phyloP scores from a whole-genome alignment of 1,140 invertebrate species.

The Scaptomyza pallida region DNA sequence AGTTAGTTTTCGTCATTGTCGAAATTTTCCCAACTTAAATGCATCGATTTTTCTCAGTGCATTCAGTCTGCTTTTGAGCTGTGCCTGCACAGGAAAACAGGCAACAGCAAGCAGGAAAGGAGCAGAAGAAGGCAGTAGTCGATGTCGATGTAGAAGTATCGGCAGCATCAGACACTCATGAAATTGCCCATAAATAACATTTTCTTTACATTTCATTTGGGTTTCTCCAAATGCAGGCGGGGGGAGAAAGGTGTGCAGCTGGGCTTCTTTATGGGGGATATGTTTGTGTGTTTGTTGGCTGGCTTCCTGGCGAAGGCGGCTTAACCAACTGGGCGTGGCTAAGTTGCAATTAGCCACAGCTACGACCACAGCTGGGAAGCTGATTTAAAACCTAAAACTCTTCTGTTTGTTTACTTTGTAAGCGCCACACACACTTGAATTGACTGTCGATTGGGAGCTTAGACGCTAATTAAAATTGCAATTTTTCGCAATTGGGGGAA shows the following conservation, averaged over 20 bases:
- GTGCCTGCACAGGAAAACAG: no score
- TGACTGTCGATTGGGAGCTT: constrained; percentile 56
- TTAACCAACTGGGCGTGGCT: constrained; percentile 76
- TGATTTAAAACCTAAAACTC: constrained; percentile 61
- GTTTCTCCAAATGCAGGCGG: constrained; percentile 42
- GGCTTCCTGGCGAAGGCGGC: constrained; percentile 48
- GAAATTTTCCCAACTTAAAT: no score
- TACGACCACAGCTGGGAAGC: constrained; percentile 2
- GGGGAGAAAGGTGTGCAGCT: constrained; percentile 15
- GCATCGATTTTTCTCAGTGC: neutral
- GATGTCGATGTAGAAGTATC: no score
- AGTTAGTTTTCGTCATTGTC: no score
- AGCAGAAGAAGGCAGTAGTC: constrained; percentile 45
- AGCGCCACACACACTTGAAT: no score
- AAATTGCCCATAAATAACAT: constrained; percentile 83
- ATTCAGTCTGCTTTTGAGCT: constrained; percentile 31
- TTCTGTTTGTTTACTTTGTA: constrained; percentile 52
- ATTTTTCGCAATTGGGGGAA: constrained; percentile 28
- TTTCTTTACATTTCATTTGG: constrained; percentile 83
- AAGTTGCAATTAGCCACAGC: constrained; percentile 77
- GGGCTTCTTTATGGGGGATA: constrained; percentile 47
- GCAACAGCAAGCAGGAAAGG: constrained; percentile 12
- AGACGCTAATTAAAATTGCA: constrained; percentile 69
- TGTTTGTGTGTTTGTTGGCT: constrained; percentile 39
- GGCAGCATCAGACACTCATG: constrained; percentile 74